A percentile compares a stretch with the other conserved stretches of the same genome.
phyloP scores from a whole-genome alignment of 2,888 invertebrate genomes.

The Coecobrya sp. region DNA sequence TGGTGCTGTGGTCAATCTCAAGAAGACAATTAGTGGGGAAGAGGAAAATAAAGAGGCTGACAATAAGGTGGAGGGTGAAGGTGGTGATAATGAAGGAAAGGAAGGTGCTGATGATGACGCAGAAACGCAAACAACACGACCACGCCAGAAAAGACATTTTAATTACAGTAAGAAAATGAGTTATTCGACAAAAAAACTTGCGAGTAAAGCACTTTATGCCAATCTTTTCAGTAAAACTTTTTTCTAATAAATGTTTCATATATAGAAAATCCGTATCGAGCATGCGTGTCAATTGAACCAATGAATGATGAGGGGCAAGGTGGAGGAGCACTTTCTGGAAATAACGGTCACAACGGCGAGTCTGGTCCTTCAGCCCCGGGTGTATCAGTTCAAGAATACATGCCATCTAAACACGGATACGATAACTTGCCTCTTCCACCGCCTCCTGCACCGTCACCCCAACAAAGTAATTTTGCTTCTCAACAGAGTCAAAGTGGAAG shows the following conservation, averaged over 20 bases:
- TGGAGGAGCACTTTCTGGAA: background rate
- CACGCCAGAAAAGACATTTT: slow-evolving; percentile 47
- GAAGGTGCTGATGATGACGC: background rate
- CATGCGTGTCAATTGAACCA: slow-evolving; percentile 81
- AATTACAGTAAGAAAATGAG: background rate
- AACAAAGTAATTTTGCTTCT: background rate
- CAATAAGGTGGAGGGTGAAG: background rate
- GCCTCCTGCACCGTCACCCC: background rate
- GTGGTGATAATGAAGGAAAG: too few relatives aligned
- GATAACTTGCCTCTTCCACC: background rate
- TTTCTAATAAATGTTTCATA: background rate
- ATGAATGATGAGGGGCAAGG: background rate
- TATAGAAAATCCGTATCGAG: slow-evolving; percentile 78
- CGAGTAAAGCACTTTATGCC: background rate
- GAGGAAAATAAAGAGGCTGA: background rate
- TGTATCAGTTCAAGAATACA: slow-evolving; percentile 46
- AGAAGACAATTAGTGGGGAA: slow-evolving; percentile 58
- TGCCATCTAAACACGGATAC: background rate
- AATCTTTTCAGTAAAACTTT: background rate
- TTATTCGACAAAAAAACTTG: background rate
- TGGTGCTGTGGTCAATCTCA: slow-evolving; percentile 74
- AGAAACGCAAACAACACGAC: slow-evolving; percentile 23
- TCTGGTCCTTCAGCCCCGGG: background rate
- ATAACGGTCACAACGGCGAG: background rate
- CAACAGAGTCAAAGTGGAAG: background rate